Evolutionary conservation across 2,113 vertebrate genomes (phyloP).

Genomic region (Orycteropus afer): DNA sequence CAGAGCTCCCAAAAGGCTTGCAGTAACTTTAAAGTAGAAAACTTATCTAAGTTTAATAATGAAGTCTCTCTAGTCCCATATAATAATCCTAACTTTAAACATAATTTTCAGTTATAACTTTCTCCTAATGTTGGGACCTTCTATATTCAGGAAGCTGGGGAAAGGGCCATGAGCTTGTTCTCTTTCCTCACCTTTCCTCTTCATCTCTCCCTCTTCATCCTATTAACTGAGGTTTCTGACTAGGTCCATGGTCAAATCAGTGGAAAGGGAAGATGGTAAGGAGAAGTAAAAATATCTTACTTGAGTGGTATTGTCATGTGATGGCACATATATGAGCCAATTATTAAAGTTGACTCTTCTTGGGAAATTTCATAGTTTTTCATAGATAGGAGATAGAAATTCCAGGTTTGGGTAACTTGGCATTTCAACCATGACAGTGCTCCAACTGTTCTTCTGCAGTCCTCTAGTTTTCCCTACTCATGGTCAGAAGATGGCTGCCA

Average conservation of each 20-base stretch:
- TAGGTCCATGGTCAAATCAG: neutral
- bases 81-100: neutral
- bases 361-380: neutral
- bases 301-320: neutral
- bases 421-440: too few species aligned
- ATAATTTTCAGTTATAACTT: neutral
- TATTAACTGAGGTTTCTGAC: too few species aligned
- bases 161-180: neutral
- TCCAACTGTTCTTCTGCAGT: neutral
- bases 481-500: neutral
- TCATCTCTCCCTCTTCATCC: too few species aligned
- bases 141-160: neutral
- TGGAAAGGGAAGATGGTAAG: neutral
- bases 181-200: neutral
- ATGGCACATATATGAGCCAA: neutral
- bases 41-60: neutral
- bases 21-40: slow-evolving; percentile 35
- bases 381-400: neutral
- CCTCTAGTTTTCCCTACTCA: neutral
- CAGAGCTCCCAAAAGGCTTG: neutral
- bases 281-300: neutral
- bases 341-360: neutral
- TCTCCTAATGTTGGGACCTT: neutral
- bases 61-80: neutral
- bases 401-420: neutral